These are phyloP conservation scores for Tetragonula clypearis DNA, from an alignment of 1,140 invertebrate genomes.

Conservation along the genomic window DNA sequence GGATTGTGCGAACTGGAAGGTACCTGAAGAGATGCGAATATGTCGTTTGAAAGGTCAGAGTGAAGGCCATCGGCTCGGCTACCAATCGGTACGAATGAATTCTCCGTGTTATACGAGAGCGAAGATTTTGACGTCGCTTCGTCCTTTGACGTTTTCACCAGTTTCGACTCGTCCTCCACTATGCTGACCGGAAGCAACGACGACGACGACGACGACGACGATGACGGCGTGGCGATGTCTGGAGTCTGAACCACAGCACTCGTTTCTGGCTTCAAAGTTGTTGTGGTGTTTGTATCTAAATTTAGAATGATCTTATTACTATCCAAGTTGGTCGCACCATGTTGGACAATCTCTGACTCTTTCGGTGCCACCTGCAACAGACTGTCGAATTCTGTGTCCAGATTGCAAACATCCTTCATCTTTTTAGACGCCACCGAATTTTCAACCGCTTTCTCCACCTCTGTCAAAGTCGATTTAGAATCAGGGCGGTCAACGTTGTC, in stretches of 20 bases:
- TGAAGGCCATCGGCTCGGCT: slow-evolving; percentile 83
- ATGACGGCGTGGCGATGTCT: neutral
- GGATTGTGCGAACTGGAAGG: slow-evolving; percentile 84
- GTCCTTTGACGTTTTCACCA: slow-evolving; percentile 67
- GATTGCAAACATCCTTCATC: slow-evolving; percentile 69
- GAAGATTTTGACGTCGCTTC: slow-evolving; percentile 75
- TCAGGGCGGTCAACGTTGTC: neutral
- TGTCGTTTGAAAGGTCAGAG: slow-evolving; percentile 87
- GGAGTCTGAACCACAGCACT: slow-evolving; percentile 1
- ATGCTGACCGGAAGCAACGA: slow-evolving; percentile 36
- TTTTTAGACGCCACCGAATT: slow-evolving; percentile 55
- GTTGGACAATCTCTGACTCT: slow-evolving; percentile 59
- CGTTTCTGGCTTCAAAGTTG: slow-evolving; percentile 76
- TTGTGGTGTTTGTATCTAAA: slow-evolving; percentile 79
- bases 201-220: slow-evolving; percentile 21
- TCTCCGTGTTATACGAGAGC: slow-evolving; percentile 79
- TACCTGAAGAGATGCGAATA: slow-evolving; percentile 87
- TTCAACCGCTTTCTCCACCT: slow-evolving; percentile 51
- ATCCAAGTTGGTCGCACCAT: slow-evolving; percentile 48
- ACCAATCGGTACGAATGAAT: slow-evolving; percentile 81
- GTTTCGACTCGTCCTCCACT: slow-evolving; percentile 58
- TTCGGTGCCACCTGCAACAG: slow-evolving; percentile 66
- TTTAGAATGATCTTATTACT: slow-evolving; percentile 79
- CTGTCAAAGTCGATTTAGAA: slow-evolving; percentile 45
- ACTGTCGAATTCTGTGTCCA: slow-evolving; percentile 73